phyloP scores from a whole-genome alignment of 2,113 vertebrate genomes.

The Diadophis punctatus region DNA sequence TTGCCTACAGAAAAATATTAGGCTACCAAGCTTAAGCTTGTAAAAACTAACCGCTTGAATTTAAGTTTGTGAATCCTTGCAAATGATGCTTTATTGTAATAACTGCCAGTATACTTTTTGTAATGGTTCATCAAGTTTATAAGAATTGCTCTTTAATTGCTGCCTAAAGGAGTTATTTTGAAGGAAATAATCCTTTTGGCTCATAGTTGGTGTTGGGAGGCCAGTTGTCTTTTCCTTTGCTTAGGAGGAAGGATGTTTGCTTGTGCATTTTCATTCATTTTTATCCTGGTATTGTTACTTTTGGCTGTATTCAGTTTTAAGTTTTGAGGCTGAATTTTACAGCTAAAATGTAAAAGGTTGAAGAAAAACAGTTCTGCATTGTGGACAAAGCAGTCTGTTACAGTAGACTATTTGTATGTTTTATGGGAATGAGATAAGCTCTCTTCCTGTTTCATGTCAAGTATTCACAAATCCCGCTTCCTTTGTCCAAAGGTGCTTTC shows the following conservation, averaged over 20 bases:
- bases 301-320: slow-evolving; percentile 3
- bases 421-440: slow-evolving; percentile 24
- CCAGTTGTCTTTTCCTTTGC: background rate
- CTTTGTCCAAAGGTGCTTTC: slow-evolving; percentile 20
- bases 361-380: slow-evolving; percentile 25
- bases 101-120: background rate
- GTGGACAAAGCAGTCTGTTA: background rate
- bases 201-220: background rate
- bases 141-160: background rate
- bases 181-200: background rate
- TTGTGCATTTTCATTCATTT: slow-evolving; percentile 4
- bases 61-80: background rate
- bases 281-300: background rate
- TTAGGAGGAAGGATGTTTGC: background rate
- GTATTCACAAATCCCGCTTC: slow-evolving; percentile 21
- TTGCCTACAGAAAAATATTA: background rate
- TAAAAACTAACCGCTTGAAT: background rate
- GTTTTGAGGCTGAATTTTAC: background rate
- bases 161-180: background rate
- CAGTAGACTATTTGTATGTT: slow-evolving; percentile 6
- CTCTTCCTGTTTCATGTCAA: slow-evolving; percentile 28
- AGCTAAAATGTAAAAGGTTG: background rate
- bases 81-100: background rate
- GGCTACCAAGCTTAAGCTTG: background rate
- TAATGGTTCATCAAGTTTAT: background rate